Conservation (phyloP, 2,113 vertebrate genomes). For the Microcebus griseorufus region DNA sequence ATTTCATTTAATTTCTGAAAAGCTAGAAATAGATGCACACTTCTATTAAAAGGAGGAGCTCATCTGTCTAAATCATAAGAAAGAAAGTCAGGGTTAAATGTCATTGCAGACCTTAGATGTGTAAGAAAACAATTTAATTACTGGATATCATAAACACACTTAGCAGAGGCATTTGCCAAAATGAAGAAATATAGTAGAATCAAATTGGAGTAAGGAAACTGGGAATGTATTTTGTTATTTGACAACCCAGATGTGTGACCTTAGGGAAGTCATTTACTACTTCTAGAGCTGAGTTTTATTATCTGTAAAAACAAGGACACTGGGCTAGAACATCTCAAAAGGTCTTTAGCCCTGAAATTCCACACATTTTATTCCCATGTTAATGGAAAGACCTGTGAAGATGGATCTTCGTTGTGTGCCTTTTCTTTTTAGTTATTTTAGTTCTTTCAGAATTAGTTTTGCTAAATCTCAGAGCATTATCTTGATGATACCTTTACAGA, state of each 20-base stretch:
- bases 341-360: background rate
- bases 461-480: background rate
- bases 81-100: background rate
- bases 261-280: background rate
- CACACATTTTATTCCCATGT: background rate
- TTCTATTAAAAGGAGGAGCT: background rate
- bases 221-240: background rate
- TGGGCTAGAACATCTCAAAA: background rate
- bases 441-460: conserved; percentile 8
- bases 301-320: background rate
- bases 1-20: background rate
- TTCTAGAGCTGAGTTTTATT: background rate
- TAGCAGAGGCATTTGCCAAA: background rate
- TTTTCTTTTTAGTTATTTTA: background rate
- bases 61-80: background rate
- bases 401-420: background rate
- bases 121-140: background rate
- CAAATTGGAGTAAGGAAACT: background rate
- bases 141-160: background rate
- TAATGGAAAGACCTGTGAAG: background rate
- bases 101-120: background rate
- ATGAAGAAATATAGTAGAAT: background rate
- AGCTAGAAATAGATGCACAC: background rate
- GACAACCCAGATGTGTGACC: background rate
- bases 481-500: background rate